phyloP scores from a whole-genome alignment of 2,888 invertebrate species.

The Ophion ellenae region DNA sequence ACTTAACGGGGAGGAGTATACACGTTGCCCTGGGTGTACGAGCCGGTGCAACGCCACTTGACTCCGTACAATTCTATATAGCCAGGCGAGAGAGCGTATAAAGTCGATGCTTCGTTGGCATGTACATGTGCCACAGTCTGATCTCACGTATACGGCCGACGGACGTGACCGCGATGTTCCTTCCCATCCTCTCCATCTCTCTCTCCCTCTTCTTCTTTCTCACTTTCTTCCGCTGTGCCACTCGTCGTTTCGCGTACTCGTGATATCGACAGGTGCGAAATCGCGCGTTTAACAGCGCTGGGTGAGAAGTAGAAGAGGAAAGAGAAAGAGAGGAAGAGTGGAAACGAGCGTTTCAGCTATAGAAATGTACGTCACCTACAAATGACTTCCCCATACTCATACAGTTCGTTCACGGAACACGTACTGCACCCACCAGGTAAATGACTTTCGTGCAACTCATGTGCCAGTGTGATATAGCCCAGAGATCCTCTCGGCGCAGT shows the following conservation, averaged over 20 bases:
- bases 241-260: slow-evolving; percentile 62
- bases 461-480: slow-evolving; percentile 31
- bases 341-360: slow-evolving; percentile 50
- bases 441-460: slow-evolving; percentile 65
- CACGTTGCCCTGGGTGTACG: slow-evolving; percentile 48
- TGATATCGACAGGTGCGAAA: slow-evolving; percentile 77
- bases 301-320: slow-evolving; percentile 57
- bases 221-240: slow-evolving; percentile 25
- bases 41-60: slow-evolving; percentile 73
- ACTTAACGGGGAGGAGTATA: slow-evolving; percentile 72
- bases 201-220: slow-evolving; percentile 24
- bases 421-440: slow-evolving; percentile 65
- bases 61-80: slow-evolving; percentile 50
- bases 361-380: slow-evolving; percentile 39
- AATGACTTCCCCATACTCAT: slow-evolving; percentile 8
- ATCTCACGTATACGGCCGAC: slow-evolving; percentile 77
- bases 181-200: slow-evolving; percentile 27
- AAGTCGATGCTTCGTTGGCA: slow-evolving; percentile 33
- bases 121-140: slow-evolving; percentile 51
- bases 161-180: slow-evolving; percentile 76
- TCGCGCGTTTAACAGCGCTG: slow-evolving; percentile 71
- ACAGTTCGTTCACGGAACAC: slow-evolving; percentile 60
- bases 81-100: slow-evolving; percentile 17
- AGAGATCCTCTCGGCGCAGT: slow-evolving; percentile 9
- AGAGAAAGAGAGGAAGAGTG: neutral